Evolutionary conservation across 2,797 vertebrate genomes (phyloP).

Genomic region (Parauchenoglanis punctatus): DNA sequence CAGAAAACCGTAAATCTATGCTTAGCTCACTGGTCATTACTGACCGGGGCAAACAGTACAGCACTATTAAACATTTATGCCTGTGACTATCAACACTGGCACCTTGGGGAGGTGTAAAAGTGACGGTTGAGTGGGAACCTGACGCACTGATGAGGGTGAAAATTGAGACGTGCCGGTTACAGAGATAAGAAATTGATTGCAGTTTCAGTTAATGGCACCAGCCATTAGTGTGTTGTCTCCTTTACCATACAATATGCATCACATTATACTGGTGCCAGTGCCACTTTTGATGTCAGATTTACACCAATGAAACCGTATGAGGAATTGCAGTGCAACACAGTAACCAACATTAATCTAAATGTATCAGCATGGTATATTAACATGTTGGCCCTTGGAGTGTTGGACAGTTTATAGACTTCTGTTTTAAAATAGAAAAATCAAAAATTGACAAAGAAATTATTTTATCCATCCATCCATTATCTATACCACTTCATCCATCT

Average conservation of each 20-base stretch:
- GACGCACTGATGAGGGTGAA: neutral
- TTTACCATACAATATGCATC: neutral
- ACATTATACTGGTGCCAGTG: neutral
- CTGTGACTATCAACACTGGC: constrained; percentile 13
- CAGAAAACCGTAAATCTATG: constrained; percentile 45
- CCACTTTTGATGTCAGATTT: constrained; percentile 5
- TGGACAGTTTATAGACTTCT: neutral
- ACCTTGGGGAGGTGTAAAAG: constrained; percentile 4
- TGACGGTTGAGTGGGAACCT: constrained; percentile 19
- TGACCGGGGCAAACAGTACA: constrained; percentile 50
- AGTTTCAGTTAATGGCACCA: constrained; percentile 3
- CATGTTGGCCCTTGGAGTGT: neutral
- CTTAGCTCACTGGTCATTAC: constrained; percentile 47
- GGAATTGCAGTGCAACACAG: neutral
- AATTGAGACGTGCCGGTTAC: constrained; percentile 10
- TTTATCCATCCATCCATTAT: no score
- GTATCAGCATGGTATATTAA: neutral
- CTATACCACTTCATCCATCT: no score
- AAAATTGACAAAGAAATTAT: no score
- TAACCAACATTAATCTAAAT: neutral
- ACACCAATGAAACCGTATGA: neutral
- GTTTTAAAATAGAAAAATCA: neutral
- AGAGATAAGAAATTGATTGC: constrained; percentile 19
- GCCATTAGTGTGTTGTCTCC: constrained; percentile 13
- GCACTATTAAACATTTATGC: constrained; percentile 55